These are phyloP conservation scores for Athalia circularis DNA, from an alignment of 2,888 invertebrate genomes.

Conservation along the genomic window DNA sequence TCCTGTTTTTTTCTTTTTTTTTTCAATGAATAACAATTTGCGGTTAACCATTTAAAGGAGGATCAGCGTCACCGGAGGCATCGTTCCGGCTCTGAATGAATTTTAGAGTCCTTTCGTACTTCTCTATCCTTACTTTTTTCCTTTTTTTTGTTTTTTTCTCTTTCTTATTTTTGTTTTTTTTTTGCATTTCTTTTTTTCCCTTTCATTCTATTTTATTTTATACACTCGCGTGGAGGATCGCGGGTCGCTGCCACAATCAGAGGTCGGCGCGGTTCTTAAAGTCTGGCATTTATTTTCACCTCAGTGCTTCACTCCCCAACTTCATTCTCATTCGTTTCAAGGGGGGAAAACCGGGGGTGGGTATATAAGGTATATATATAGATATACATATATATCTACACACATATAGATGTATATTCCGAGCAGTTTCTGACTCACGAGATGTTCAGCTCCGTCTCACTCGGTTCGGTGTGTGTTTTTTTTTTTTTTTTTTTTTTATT, in stretches of 20 bases:
- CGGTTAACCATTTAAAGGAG: slow-evolving; percentile 55
- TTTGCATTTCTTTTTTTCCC: background rate
- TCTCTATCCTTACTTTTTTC: background rate
- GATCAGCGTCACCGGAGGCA: slow-evolving; percentile 51
- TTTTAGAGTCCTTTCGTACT: slow-evolving; percentile 46
- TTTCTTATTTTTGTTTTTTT: slow-evolving; percentile 40
- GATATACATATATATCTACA: background rate
- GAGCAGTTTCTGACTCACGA: slow-evolving; percentile 1
- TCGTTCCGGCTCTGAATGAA: slow-evolving; percentile 65
- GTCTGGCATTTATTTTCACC: slow-evolving; percentile 70
- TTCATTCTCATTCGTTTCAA: background rate
- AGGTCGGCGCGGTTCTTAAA: slow-evolving; percentile 58
- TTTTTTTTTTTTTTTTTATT: no score
- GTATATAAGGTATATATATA: background rate
- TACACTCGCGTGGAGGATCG: slow-evolving; percentile 9
- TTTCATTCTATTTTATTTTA: slow-evolving; percentile 6
- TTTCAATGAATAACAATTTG: slow-evolving; percentile 72
- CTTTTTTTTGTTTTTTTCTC: slow-evolving; percentile 6
- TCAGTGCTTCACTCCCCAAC: slow-evolving; percentile 56
- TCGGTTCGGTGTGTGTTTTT: background rate
- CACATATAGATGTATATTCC: background rate
- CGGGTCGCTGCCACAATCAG: slow-evolving; percentile 64
- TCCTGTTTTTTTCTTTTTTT: no score
- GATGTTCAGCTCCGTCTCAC: background rate
- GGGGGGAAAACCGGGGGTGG: no score